Conservation (phyloP, 2,113 vertebrate species). For the Ceuthmochares aereus region DNA sequence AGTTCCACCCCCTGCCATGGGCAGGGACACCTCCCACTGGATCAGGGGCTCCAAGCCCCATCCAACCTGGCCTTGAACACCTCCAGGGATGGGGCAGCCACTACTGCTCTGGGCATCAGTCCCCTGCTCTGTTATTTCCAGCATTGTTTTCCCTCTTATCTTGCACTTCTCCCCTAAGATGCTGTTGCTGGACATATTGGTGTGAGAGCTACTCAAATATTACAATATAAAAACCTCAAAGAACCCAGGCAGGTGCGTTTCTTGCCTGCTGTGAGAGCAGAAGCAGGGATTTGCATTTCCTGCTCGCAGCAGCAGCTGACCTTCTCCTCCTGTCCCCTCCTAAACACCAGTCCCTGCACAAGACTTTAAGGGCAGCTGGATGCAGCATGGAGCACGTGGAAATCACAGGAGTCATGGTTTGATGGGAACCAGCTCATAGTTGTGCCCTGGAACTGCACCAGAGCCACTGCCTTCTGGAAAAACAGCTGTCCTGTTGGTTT, state of each 20-base stretch:
- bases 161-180: not conserved
- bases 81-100: no score
- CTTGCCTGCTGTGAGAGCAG: not conserved
- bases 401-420: not conserved
- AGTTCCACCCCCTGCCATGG: no score
- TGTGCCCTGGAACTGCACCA: not conserved
- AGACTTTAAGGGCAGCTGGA: not conserved
- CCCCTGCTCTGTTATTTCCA: not conserved
- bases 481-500: not conserved
- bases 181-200: not conserved
- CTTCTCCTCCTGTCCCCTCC: not conserved
- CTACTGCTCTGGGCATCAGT: not conserved
- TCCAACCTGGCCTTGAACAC: no score
- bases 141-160: not conserved
- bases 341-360: not conserved
- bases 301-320: not conserved
- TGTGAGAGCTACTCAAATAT: not conserved
- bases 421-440: not conserved
- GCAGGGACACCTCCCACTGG: no score
- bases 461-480: not conserved
- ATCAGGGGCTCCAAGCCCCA: no score
- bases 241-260: not conserved
- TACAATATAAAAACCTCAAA: not conserved
- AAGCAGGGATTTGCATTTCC: constrained; percentile 8
- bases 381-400: not conserved